Percentiles rank a stretch among this genome's conserved stretches.
Conservation (phyloP, 1,140 invertebrate species). For the Calosoma granatense region DNA sequence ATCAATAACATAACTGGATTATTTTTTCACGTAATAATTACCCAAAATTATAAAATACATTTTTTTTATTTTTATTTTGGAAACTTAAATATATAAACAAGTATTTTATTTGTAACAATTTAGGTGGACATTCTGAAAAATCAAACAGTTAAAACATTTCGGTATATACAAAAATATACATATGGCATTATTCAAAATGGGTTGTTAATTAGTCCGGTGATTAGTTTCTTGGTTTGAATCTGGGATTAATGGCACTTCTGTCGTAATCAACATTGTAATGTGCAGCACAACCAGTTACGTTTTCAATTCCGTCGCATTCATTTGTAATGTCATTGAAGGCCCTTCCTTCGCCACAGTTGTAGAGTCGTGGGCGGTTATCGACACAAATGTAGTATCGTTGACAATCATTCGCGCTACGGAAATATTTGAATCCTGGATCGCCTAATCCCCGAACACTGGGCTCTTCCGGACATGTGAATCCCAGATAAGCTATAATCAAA, state of each 20-base stretch:
- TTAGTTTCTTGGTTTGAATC: too few relatives aligned
- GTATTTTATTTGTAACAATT: too few relatives aligned
- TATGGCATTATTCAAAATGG: too few relatives aligned
- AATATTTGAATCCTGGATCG: slow-evolving; percentile 43
- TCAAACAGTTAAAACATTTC: too few relatives aligned
- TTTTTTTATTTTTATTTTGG: too few relatives aligned
- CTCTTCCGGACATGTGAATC: slow-evolving; percentile 52
- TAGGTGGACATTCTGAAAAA: too few relatives aligned
- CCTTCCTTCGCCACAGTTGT: slow-evolving; percentile 63
- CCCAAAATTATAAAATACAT: too few relatives aligned
- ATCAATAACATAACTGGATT: too few relatives aligned
- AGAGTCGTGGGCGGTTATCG: slow-evolving; percentile 54
- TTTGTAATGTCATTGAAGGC: slow-evolving; percentile 70
- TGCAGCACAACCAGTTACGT: slow-evolving; percentile 60
- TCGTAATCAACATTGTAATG: not conserved
- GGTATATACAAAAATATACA: too few relatives aligned
- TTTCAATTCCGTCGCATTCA: slow-evolving; percentile 64
- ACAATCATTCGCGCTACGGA: slow-evolving; percentile 53
- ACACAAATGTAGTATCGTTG: slow-evolving; percentile 76
- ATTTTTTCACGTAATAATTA: too few relatives aligned
- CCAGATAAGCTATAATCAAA: slow-evolving; percentile 45
- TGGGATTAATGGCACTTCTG: not conserved
- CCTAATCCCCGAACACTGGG: slow-evolving; percentile 37
- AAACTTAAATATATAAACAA: too few relatives aligned
- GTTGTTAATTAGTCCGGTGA: too few relatives aligned